phyloP scores from a whole-genome alignment of 2,797 vertebrate species.

The Gambusia yucatana region DNA sequence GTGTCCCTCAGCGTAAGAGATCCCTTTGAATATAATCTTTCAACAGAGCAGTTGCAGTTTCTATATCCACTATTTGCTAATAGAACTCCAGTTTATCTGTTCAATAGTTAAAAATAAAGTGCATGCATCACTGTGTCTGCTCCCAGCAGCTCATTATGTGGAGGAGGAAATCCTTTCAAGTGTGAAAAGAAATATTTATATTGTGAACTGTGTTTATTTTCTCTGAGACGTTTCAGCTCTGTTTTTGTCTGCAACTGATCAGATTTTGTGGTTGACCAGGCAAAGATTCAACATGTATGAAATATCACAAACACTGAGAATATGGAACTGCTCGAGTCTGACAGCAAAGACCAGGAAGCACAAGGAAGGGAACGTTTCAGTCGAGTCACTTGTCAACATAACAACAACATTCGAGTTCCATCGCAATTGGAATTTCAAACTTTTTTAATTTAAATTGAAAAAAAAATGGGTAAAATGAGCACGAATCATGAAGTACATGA shows the following conservation, averaged over 20 bases:
- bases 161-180: neutral
- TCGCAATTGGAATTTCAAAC: neutral
- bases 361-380: neutral
- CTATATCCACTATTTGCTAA: neutral
- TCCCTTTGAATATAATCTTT: neutral
- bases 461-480: neutral
- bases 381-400: neutral
- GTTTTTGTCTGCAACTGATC: neutral
- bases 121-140: neutral
- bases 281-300: neutral
- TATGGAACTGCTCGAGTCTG: neutral
- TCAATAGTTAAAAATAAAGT: neutral
- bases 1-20: neutral
- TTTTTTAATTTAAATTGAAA: neutral
- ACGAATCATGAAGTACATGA: neutral
- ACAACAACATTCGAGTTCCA: neutral
- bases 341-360: neutral
- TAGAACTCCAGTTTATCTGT: neutral
- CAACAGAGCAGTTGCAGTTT: neutral
- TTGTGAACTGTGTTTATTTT: neutral
- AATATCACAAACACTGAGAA: neutral
- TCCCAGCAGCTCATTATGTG: slow-evolving; percentile 16
- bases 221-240: neutral
- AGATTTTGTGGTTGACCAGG: neutral
- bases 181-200: slow-evolving; percentile 10